A percentile compares a stretch with the other conserved stretches of the same genome.
Conservation (phyloP, 2,888 invertebrate genomes). For the Synanthedon tipuliformis region DNA sequence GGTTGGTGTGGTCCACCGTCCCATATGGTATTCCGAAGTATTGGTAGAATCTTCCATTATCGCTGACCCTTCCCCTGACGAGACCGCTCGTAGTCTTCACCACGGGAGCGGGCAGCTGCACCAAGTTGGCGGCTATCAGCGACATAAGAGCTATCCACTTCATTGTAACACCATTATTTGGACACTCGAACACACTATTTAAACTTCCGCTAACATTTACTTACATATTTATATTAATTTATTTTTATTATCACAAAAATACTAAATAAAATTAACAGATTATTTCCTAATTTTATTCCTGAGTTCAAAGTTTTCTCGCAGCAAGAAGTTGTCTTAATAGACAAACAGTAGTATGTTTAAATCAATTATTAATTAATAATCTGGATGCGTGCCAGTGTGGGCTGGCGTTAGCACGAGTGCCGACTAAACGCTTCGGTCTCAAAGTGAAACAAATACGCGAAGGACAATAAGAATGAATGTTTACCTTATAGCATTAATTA, state of each 20-base stretch:
- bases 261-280: not conserved
- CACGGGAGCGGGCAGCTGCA: conserved; percentile 46
- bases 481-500: no score
- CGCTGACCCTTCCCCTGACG: conserved; percentile 41
- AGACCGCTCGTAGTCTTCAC: conserved; percentile 35
- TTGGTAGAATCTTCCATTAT: conserved; percentile 39
- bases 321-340: no score
- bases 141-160: conserved; percentile 48
- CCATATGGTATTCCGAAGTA: conserved; percentile 58
- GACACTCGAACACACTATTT: not conserved
- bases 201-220: no score
- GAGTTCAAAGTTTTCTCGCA: no score
- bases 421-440: no score
- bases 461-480: no score
- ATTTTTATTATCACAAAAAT: not conserved
- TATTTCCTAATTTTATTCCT: not conserved
- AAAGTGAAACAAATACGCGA: no score
- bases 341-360: no score
- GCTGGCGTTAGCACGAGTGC: no score
- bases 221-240: not conserved
- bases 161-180: conserved; percentile 16
- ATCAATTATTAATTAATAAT: no score
- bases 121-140: conserved; percentile 39
- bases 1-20: conserved; percentile 37
- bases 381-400: no score